phyloP scores from a whole-genome alignment of 2,797 vertebrate species.

The Sarcophilus harrisii region DNA sequence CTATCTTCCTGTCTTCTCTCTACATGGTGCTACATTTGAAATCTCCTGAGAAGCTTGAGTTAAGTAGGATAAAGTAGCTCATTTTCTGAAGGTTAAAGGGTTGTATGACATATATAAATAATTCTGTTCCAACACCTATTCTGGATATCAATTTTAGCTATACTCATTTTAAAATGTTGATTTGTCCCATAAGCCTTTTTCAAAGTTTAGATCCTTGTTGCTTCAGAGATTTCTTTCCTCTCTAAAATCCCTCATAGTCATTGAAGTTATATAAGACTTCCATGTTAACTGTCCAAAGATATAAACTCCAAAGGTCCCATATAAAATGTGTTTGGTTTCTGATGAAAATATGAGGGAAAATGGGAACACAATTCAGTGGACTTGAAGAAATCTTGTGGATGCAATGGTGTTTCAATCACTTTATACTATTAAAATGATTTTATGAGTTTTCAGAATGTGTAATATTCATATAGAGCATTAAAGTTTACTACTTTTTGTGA shows the following conservation, averaged over 20 bases:
- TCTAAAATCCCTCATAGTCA: background rate
- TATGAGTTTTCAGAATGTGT: constrained; percentile 31
- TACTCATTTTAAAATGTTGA: constrained; percentile 52
- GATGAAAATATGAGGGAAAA: constrained; percentile 44
- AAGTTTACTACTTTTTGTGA: constrained; percentile 33
- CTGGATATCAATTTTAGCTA: constrained; percentile 51
- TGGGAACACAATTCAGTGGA: background rate
- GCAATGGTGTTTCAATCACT: background rate
- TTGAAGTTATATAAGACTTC: constrained; percentile 65
- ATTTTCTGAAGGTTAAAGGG: constrained; percentile 49
- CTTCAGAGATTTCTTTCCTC: constrained; percentile 61
- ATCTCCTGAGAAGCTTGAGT: constrained; percentile 23
- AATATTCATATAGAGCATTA: constrained; percentile 29
- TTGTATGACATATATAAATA: constrained; percentile 52
- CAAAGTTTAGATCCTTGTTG: constrained; percentile 41
- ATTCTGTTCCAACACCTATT: constrained; percentile 35
- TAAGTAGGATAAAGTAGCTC: background rate
- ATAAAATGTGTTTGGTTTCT: constrained; percentile 48
- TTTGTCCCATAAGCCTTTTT: constrained; percentile 58
- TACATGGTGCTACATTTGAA: constrained; percentile 50
- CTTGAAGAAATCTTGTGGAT: constrained; percentile 14
- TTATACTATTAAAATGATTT: constrained; percentile 42
- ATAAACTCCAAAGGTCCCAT: constrained; percentile 53
- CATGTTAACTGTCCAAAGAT: constrained; percentile 37
- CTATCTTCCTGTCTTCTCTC: constrained; percentile 22